These are phyloP conservation scores for Ascidia mentula DNA, from an alignment of 23 tunicate species.

Conservation along the genomic window DNA sequence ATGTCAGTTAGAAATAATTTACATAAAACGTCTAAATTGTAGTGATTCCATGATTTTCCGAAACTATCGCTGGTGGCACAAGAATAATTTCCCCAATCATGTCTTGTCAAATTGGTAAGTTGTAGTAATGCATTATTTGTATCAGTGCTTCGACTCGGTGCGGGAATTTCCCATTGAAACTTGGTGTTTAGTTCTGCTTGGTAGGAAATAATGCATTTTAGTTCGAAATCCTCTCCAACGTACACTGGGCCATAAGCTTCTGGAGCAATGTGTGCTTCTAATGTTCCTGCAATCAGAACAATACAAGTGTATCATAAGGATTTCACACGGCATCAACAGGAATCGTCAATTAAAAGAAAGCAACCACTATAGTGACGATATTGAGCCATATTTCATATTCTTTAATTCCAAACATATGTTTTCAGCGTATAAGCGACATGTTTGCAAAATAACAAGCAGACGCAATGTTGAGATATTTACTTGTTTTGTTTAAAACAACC, in stretches of 20 bases:
- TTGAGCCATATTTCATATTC: no score
- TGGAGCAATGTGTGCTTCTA: no score
- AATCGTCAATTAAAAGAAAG: not conserved
- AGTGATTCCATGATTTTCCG: not conserved
- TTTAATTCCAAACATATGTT: no score
- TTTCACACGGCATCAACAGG: not conserved
- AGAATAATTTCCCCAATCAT: not conserved
- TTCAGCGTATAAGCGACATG: no score
- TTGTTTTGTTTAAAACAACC: not conserved
- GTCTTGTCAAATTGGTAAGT: not conserved
- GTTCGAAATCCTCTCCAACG: not conserved
- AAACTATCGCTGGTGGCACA: not conserved
- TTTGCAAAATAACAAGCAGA: no score
- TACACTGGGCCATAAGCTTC: no score
- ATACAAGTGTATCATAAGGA: no score
- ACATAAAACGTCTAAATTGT: not conserved
- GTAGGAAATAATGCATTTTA: not conserved
- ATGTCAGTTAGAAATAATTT: not conserved
- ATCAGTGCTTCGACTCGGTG: not conserved
- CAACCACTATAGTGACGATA: no score
- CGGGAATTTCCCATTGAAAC: conserved; percentile 4
- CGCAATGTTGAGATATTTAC: not conserved
- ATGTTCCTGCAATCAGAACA: no score
- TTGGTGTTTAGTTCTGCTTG: not conserved
- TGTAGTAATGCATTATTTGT: not conserved